Base-by-base conservation (phyloP, 1,140 invertebrate species). In the Drosophila murphyi region DNA sequence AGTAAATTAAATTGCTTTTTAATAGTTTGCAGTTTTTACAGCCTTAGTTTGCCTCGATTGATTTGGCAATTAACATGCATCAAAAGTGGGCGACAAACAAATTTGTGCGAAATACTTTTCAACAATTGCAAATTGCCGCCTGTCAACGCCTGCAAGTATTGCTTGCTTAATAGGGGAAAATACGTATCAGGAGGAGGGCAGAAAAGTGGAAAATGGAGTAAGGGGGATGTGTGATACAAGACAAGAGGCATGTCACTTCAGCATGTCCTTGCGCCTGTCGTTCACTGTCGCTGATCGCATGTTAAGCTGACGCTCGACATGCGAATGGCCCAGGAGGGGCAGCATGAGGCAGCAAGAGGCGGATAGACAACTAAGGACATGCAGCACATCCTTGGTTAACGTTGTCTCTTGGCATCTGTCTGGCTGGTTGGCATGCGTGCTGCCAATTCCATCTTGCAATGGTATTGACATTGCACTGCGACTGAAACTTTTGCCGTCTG, bases 1-100 rank as follows among this genome's bases (percentile, higher is more conserved):
- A 82, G 61, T 73, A 80, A 77, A 87, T 80, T 68, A 80, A 87
- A 87, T 87, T 87, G 76, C 54, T 80, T 87, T 87, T 87, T 88
- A 88, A 87, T 89, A 56, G 73, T n/a, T 43, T 43, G 39, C 4
- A 43, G 80, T 74, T 82, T 71, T 76, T 82, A 54, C 63, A 47
- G 32, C 67, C 76, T 72, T 73, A 69, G 76, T 71, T 78, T 67
- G 55, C 45, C 28, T 52, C 65, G 64, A 86, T 82, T 86, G 82
- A 78, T 82, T 86, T 79, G 82, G 65, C 78, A 85, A 67, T 76
- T 87, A 79, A 82, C 78, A 83, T 64, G 69, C 80, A 72, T 83
- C 64, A 72, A 59, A 76, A 61, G 50, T 61, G 51, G 31, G 55
- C 56, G 62, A 41, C 45, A 70, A 57, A 72, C 37, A 52, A 76